These are phyloP conservation scores for Spatulosminthurus flaviceps DNA, from an alignment of 2,888 invertebrate species.

Conservation along the genomic window DNA sequence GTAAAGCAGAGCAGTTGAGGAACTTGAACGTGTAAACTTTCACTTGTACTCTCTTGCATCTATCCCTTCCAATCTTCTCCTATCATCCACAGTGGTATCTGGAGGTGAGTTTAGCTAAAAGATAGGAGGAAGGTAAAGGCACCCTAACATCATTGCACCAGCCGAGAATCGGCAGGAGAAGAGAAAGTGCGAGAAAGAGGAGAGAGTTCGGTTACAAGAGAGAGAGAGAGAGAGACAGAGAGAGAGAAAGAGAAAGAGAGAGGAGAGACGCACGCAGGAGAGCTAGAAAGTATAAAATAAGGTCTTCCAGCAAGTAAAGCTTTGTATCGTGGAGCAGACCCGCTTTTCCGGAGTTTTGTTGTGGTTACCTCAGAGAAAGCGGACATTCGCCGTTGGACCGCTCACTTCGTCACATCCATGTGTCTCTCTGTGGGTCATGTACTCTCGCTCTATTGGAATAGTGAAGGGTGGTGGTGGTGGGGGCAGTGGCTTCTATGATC, in stretches of 20 bases:
- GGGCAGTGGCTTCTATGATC: neutral
- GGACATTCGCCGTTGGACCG: conserved; percentile 8
- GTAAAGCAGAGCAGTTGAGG: conserved; percentile 9
- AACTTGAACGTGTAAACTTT: neutral
- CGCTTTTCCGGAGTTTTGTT: conserved; percentile 9
- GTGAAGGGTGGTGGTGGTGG: conserved; percentile 16
- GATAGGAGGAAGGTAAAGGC: neutral
- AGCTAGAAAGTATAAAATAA: neutral
- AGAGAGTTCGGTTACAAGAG: neutral
- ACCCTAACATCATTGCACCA: neutral
- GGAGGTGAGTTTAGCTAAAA: neutral
- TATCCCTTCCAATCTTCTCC: neutral
- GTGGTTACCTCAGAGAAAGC: neutral
- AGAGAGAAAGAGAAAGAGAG: too few relatives aligned
- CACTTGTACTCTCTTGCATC: neutral
- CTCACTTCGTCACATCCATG: conserved; percentile 4
- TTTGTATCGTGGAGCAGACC: neutral
- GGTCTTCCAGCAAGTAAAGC: neutral
- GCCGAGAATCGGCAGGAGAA: neutral
- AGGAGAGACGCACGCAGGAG: conserved; percentile 5
- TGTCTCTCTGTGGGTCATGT: conserved; percentile 32
- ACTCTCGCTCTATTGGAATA: neutral
- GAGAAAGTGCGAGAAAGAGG: neutral
- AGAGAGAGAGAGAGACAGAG: neutral
- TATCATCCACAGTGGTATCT: neutral